Evolutionary conservation across 2,113 vertebrate species (phyloP), one percentile per base, ranked within the genome.

Genomic region (Sardina pilchardus): DNA sequence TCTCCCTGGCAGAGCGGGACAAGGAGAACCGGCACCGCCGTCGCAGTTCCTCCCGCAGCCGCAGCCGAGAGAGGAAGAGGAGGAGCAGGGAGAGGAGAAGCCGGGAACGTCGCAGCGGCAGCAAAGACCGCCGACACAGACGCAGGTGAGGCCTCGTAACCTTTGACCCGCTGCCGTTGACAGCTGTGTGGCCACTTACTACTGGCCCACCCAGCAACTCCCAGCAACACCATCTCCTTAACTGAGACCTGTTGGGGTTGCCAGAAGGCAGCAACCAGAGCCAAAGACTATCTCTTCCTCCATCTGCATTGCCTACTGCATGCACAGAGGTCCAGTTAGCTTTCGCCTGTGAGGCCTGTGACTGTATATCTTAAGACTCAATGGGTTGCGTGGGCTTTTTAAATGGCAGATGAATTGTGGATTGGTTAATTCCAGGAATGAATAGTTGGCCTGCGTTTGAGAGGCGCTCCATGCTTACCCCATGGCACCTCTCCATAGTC

Each of bases 1-100:
- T 59, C 59, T 4, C 34, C 71, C 71, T 16, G 30, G 10, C 92
- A 95, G 97, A 98, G 88, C 93, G 97, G 8, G 97, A 98, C 93
- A 98, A 98, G 90, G 97, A 98, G 92, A 97, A 98, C 89, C 96
- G 96, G 21, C 97, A 98, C 85, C 94, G 96, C 83, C 96, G 97
- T 42, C 96, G 96, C 44, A 97, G 96, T 84, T 95, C 96, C 14
- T 97, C 96, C 84, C 96, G 97, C 67, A 97, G 96, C 59, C 95
- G 96, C 1, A 98, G 97, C 92, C 95, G 96, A 42, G 97, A 98
- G 26, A 95, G 97, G 88, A 98, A 98, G 88, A 95, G 88, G 93
- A 94, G 94, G 85, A 97, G 96, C 85, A 94, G 96, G 63, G 97
- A 97, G 87, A 86, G 94, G 88, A 94, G 95, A 87, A 95, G 94